Percentiles rank a stretch among this genome's conserved stretches.
These are phyloP conservation scores for Teleiodes luculella DNA, from an alignment of 2,888 invertebrate genomes.

Conservation along the genomic window DNA sequence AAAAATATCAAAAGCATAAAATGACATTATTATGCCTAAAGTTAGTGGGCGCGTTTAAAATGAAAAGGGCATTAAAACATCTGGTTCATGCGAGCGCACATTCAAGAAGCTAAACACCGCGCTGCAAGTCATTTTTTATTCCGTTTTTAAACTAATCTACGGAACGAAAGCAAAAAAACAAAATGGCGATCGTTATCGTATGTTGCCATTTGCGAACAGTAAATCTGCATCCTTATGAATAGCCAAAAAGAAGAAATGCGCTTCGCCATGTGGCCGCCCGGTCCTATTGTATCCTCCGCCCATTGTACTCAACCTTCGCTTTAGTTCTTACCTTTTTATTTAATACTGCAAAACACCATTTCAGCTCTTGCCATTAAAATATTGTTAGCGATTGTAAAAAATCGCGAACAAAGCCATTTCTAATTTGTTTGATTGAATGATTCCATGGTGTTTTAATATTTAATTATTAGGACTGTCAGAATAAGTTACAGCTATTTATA, in stretches of 20 bases:
- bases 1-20: no score
- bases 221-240: conserved; percentile 58
- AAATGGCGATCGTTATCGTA: conserved; percentile 39
- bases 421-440: neutral
- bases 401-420: neutral
- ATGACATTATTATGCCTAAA: no score
- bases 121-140: conserved; percentile 8
- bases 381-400: conserved; percentile 41
- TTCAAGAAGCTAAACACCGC: neutral
- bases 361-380: neutral
- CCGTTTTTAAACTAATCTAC: conserved; percentile 10
- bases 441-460: no score
- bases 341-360: conserved; percentile 12
- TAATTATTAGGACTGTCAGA: no score
- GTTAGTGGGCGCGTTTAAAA: no score
- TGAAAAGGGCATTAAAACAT: neutral
- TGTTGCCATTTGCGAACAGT: conserved; percentile 54
- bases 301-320: conserved; percentile 62
- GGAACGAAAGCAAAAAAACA: conserved; percentile 9
- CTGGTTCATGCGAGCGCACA: neutral
- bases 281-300: conserved; percentile 59
- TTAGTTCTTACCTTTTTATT: conserved; percentile 49
- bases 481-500: no score
- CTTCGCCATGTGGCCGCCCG: conserved; percentile 57
- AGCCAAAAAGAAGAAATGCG: conserved; percentile 53